A percentile compares a stretch with the other conserved stretches of the same genome.
phyloP scores from a whole-genome alignment of 2,888 invertebrate species.

The Tyria jacobaeae region DNA sequence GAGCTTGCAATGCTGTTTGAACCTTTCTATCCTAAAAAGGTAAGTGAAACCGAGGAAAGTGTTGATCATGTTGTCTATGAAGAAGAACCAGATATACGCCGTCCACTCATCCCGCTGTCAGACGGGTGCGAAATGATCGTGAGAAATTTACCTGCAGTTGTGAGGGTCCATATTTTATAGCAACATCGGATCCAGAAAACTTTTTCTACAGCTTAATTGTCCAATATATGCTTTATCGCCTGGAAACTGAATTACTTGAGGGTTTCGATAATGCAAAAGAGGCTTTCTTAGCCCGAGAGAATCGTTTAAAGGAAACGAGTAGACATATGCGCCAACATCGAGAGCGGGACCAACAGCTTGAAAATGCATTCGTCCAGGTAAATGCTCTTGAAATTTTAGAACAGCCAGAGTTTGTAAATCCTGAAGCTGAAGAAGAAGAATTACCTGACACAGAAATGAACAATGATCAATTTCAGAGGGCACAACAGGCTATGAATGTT shows the following conservation, averaged over 20 bases:
- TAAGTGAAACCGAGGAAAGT: conserved; percentile 20
- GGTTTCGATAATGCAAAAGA: conserved; percentile 40
- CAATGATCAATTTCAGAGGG: too few species aligned
- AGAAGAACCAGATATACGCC: neutral
- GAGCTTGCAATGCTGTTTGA: conserved; percentile 48
- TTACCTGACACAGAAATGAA: too few species aligned
- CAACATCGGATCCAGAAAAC: conserved; percentile 45
- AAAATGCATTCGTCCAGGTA: conserved; percentile 49
- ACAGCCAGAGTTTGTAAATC: too few species aligned
- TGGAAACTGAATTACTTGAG: conserved; percentile 48
- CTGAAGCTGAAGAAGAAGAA: too few species aligned
- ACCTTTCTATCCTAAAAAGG: conserved; percentile 27
- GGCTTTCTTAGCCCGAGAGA: conserved; percentile 35
- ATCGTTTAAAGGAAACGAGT: conserved; percentile 26
- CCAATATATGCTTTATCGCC: conserved; percentile 50
- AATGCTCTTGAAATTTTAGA: too few species aligned
- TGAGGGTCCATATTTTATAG: conserved; percentile 46
- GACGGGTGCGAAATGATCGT: conserved; percentile 5
- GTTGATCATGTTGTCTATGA: conserved; percentile 3
- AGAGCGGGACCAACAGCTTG: conserved; percentile 45
- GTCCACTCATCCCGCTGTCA: conserved; percentile 30
- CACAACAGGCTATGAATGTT: too few species aligned
- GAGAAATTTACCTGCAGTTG: conserved; percentile 34
- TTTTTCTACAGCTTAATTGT: conserved; percentile 54
- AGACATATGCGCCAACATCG: conserved; percentile 31